phyloP scores from a whole-genome alignment of 1,140 invertebrate genomes.

The Chironomus striatipennis region DNA sequence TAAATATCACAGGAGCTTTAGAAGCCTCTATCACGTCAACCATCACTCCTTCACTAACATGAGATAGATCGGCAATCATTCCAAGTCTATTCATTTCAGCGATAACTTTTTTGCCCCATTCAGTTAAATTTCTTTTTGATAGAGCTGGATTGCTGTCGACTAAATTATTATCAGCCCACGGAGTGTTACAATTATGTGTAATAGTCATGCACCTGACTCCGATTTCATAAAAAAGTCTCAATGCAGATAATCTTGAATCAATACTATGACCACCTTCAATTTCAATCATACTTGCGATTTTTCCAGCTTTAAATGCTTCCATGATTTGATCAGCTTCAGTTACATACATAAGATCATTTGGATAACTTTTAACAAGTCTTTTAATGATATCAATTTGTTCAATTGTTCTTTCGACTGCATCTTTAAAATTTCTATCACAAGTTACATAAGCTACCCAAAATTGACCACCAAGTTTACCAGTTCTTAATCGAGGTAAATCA shows the following conservation, averaged over 20 bases:
- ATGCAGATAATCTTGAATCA: conserved; percentile 62
- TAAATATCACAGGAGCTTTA: conserved; percentile 73
- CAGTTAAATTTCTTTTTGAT: conserved; percentile 55
- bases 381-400: conserved; percentile 77
- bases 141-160: conserved; percentile 27
- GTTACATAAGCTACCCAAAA: conserved; percentile 49
- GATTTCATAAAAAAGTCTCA: conserved; percentile 66
- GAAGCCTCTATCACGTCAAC: conserved; percentile 59
- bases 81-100: conserved; percentile 71
- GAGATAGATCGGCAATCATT: conserved; percentile 77
- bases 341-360: conserved; percentile 49
- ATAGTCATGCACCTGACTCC: conserved; percentile 70
- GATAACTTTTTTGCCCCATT: conserved; percentile 49
- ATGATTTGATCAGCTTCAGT: conserved; percentile 41
- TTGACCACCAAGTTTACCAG: conserved; percentile 53
- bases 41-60: conserved; percentile 69
- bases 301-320: conserved; percentile 45
- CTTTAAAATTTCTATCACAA: conserved; percentile 54
- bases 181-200: conserved; percentile 72
- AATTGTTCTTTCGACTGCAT: conserved; percentile 62
- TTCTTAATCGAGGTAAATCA: conserved; percentile 52
- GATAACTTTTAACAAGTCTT: conserved; percentile 56
- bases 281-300: conserved; percentile 62
- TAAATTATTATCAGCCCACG: conserved; percentile 63
- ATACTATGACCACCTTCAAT: conserved; percentile 72